These are phyloP conservation scores for Oreochromis grahami DNA, from an alignment of 2,797 vertebrate genomes.

Conservation along the genomic window DNA sequence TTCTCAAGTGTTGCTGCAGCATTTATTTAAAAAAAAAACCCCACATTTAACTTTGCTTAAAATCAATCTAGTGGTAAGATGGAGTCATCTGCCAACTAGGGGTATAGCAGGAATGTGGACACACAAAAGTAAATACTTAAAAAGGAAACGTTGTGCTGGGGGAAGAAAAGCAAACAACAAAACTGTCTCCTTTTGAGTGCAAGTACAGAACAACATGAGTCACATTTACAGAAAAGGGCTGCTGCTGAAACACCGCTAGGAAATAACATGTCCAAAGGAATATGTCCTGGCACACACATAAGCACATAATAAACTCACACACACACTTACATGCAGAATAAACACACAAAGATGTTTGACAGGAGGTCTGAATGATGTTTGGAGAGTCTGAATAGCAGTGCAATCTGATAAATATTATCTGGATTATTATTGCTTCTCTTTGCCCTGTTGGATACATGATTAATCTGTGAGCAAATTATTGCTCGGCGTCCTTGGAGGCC, in stretches of 20 bases:
- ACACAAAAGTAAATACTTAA: not conserved
- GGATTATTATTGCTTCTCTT: conserved; percentile 42
- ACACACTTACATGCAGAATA: not conserved
- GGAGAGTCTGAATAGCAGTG: not conserved
- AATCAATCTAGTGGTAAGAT: not conserved
- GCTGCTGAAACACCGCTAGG: not conserved
- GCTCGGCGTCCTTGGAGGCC: conserved; percentile 12
- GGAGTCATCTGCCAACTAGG: not conserved
- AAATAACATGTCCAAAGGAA: conserved; percentile 6
- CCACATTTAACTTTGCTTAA: not conserved
- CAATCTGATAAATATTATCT: conserved; percentile 35
- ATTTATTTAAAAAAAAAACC: not conserved
- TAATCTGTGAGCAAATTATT: conserved; percentile 53
- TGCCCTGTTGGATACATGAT: conserved; percentile 39
- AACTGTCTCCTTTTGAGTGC: not conserved
- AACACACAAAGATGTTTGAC: conserved; percentile 1
- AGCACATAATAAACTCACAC: not conserved
- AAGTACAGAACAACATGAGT: not conserved
- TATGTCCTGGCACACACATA: not conserved
- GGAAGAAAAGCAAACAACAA: not conserved
- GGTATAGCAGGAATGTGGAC: not conserved
- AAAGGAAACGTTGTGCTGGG: not conserved
- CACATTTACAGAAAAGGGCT: not conserved
- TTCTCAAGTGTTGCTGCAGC: not conserved
- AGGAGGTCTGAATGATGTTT: conserved; percentile 1